Conservation (phyloP, 2,113 vertebrate species). For the Chaetodon auriga region DNA sequence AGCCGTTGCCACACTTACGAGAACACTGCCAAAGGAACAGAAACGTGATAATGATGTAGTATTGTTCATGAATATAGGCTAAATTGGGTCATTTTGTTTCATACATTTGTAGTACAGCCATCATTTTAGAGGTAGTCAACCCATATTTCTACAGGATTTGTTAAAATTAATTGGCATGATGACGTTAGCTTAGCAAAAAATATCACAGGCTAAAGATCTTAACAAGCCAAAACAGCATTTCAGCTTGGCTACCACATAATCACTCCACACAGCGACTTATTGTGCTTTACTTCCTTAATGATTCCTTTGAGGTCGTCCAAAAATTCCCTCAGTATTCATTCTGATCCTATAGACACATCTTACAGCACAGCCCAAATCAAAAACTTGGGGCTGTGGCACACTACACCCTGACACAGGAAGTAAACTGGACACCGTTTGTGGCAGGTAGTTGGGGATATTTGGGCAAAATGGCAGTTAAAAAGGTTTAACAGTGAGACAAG, state of each 20-base stretch:
- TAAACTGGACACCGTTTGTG: conserved; percentile 55
- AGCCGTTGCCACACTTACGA: conserved; percentile 88
- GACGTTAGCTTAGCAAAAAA: not conserved
- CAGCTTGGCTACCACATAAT: not conserved
- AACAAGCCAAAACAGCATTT: conserved; percentile 27
- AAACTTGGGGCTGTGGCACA: conserved; percentile 33
- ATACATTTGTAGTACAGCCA: not conserved
- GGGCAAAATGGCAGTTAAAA: conserved; percentile 46
- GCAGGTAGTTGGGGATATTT: conserved; percentile 38
- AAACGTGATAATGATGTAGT: not conserved
- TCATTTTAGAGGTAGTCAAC: not conserved
- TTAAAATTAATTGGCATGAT: conserved; percentile 6
- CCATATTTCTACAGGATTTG: not conserved
- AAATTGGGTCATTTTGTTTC: not conserved
- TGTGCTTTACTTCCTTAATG: conserved; percentile 40
- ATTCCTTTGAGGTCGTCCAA: conserved; percentile 30
- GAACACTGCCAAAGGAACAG: conserved; percentile 86
- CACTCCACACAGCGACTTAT: conserved; percentile 35
- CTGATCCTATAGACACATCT: conserved; percentile 31
- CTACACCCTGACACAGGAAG: conserved; percentile 17
- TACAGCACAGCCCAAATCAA: conserved; percentile 26
- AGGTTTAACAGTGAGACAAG: conserved; percentile 41
- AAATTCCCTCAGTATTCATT: conserved; percentile 38
- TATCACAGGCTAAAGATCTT: conserved; percentile 12
- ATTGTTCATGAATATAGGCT: not conserved